These are phyloP conservation scores for Euplexia lucipara DNA, from an alignment of 2,888 invertebrate genomes.

Conservation along the genomic window DNA sequence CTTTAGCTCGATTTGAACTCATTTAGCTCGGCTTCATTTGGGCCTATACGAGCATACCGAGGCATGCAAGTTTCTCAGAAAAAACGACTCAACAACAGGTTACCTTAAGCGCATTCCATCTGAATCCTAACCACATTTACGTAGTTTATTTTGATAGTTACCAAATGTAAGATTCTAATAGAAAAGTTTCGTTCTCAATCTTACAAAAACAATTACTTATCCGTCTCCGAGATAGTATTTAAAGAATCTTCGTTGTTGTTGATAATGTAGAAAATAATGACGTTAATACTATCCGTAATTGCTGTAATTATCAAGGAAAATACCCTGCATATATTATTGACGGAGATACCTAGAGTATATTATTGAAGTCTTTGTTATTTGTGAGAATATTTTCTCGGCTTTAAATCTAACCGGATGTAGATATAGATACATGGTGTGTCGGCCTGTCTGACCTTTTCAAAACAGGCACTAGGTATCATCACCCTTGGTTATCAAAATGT, in stretches of 20 bases:
- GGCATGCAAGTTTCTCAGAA: slow-evolving; percentile 20
- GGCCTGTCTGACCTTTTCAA: no score
- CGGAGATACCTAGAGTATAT: no score
- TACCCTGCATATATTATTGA: slow-evolving; percentile 1
- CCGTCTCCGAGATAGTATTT: neutral
- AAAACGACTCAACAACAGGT: neutral
- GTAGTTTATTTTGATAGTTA: neutral
- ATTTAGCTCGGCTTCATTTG: slow-evolving; percentile 4
- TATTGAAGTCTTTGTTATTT: no score
- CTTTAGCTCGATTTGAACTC: neutral
- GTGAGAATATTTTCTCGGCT: neutral
- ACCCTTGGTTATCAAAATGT: no score
- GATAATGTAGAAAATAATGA: slow-evolving; percentile 5
- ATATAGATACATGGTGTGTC: no score
- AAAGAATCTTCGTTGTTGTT: neutral
- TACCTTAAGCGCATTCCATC: neutral
- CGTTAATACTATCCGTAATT: slow-evolving; percentile 3
- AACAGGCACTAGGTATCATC: no score
- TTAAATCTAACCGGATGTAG: no score
- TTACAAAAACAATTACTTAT: slow-evolving; percentile 1
- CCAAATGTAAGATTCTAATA: slow-evolving; percentile 1
- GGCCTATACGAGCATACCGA: no score
- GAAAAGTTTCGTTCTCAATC: neutral
- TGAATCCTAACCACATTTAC: neutral
- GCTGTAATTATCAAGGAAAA: neutral